These are phyloP conservation scores for Actinopyga echinites DNA, from an alignment of 53 echinoderm and acorn worm genomes.

Conservation along the genomic window DNA sequence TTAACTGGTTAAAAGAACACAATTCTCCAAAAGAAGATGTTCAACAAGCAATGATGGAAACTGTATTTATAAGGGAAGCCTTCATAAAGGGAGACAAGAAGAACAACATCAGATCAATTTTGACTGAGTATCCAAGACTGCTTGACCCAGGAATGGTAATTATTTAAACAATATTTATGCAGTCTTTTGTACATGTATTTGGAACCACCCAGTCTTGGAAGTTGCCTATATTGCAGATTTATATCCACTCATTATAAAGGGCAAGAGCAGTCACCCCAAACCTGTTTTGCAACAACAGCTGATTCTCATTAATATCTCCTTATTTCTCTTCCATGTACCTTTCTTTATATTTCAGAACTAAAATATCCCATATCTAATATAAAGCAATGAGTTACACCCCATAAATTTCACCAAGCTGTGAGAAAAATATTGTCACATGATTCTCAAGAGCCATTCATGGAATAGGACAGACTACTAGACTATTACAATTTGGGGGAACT, in stretches of 20 bases:
- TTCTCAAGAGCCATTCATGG: too few species aligned
- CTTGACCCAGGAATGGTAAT: conserved; percentile 44
- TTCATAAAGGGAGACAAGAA: conserved; percentile 12
- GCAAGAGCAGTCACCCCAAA: too few species aligned
- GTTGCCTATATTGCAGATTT: conserved; percentile 1
- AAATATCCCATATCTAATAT: too few species aligned
- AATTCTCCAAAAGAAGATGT: background rate
- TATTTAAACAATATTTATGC: background rate
- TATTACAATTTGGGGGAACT: too few species aligned
- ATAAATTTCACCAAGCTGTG: too few species aligned
- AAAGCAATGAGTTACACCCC: too few species aligned
- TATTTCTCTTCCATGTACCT: too few species aligned
- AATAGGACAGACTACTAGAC: too few species aligned
- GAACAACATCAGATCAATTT: conserved; percentile 16
- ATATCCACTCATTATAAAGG: background rate
- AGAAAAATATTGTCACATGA: too few species aligned
- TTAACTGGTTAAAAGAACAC: conserved; percentile 9
- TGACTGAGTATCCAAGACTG: conserved; percentile 46
- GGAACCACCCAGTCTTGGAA: background rate
- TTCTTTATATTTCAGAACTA: too few species aligned
- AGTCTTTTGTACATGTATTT: background rate
- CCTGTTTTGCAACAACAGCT: too few species aligned
- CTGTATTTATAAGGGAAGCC: background rate
- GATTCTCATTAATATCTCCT: too few species aligned
- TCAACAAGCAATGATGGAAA: background rate